Evolutionary conservation across 2,888 invertebrate genomes (phyloP), one percentile per base, ranked within the genome.

Genomic region (Dexiosoma caninum): DNA sequence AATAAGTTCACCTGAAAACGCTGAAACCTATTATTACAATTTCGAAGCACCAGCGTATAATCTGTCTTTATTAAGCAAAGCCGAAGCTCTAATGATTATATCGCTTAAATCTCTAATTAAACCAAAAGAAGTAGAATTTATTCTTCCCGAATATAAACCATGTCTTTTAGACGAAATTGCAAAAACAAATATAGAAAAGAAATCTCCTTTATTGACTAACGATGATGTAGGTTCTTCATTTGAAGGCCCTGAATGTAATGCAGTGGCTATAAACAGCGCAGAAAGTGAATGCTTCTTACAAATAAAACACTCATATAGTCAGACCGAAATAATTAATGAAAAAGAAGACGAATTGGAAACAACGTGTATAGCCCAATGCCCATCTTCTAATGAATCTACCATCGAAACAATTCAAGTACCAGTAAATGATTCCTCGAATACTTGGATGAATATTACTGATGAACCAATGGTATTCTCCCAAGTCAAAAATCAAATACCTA

Each of bases 401-500:
- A n/a, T 8, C 32, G 21, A 64, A 14, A 0, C 21, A 21, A 9
- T 3, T n/a, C 21, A 49, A n/a, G 4, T 86, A 60, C 86, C 86
- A 19, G 74, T 86, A 30, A 86, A 88, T 76, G 85, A 87, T 44
- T 77, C 86, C 1, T 19, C 86, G 40, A 86, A 83, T 74, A 75
- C 86, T 1, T 90, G 89, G 86, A 85, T 90, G 85, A 81, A 85
- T 59, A 85, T 87, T 14, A 55, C 87, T 32, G 90, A 90, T 72
- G 88, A 90, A 66, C 87, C 87, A n/a, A 86, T 88, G 69, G 83
- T 81, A 19, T 85, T 90, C 55, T 86, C 88, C 1, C 87, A 87
- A 59, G 88, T 88, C 23, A 88, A 88, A 69, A 83, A 80, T n/a
- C 44, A 76, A 59, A 35, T 1, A 32, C 40, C 6, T n/a, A 32